Evolutionary conservation across 2,888 invertebrate genomes (phyloP).

Genomic region (Netelia inedita): DNA sequence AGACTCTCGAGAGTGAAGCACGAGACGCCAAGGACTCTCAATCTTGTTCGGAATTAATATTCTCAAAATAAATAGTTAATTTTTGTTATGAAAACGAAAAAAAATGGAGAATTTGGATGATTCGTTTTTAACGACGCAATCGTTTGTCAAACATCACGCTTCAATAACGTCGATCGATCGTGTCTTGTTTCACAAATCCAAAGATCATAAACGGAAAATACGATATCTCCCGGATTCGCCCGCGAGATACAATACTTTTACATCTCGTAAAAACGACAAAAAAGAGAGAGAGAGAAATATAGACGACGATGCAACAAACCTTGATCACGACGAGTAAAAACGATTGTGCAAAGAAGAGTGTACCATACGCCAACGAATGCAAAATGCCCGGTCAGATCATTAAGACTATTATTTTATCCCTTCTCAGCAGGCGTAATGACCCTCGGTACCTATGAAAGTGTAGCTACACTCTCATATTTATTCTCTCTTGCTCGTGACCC

Average conservation of each 20-base stretch:
- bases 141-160: too few relatives aligned
- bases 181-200: too few relatives aligned
- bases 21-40: slow-evolving; percentile 12
- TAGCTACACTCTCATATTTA: slow-evolving; percentile 53
- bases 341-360: slow-evolving; percentile 22
- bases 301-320: too few relatives aligned
- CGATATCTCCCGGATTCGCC: too few relatives aligned
- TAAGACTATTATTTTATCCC: slow-evolving; percentile 40
- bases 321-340: too few relatives aligned
- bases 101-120: too few relatives aligned
- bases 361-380: slow-evolving; percentile 26
- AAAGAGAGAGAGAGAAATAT: neutral
- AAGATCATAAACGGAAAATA: too few relatives aligned
- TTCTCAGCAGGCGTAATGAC: slow-evolving; percentile 63
- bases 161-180: too few relatives aligned
- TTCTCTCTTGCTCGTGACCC: neutral
- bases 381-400: slow-evolving; percentile 42
- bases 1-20: slow-evolving; percentile 23
- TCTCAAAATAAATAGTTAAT: too few relatives aligned
- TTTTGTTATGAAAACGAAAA: too few relatives aligned
- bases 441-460: slow-evolving; percentile 62
- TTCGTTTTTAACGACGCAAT: too few relatives aligned
- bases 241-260: too few relatives aligned
- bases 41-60: slow-evolving; percentile 5
- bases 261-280: neutral